Base-by-base conservation (phyloP, 2,888 invertebrate species). In the Dexiosoma caninum region DNA sequence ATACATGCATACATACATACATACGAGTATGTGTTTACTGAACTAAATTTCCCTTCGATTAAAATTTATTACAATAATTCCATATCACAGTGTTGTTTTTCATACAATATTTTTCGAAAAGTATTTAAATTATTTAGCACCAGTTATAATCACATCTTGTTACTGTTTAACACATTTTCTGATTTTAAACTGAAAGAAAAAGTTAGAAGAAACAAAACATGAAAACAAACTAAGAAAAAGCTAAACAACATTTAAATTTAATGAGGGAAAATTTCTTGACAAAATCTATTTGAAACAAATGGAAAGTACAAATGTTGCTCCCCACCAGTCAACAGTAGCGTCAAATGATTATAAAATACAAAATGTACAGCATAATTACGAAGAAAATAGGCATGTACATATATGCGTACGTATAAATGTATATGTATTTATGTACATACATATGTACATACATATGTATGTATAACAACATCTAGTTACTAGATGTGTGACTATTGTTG, bases 181-280 rank as follows among this genome's bases (percentile, higher is more conserved):
- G 12, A 35, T 57, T n/a, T 42, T 49, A 5, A 40, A 57, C 49
- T 40, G 10, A 66, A 72, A 72, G 59, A 42, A 71, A 78, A 75
- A 67, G 49, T 57, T 19, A 55, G 27, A 55, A 55, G 51, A 75
- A 70, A 12, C 19, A 37, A 27, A 10, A 46, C 35, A 37, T 0
- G 3, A 37, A 16, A 59, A 16, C 1, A 59, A 30, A 32, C 19
- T 19, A 42, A 3, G 30, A 55, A 67, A 77, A 82, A 77, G 67
- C 67, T 74, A 66, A 74, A 82, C 70, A 85, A 78, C 74, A 64
- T 46, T 64, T 59, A 49, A 59, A 75, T 75, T 75, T 75, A 66
- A 66, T 66, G 74, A 75, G 74, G 40, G 42, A 70, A 69, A 77
- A 62, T 44, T 35, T 53, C 57, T 51, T 53, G 59, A 44, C 14